A percentile compares a stretch with the other conserved stretches of the same genome.
phyloP scores from a whole-genome alignment of 1,140 invertebrate species.

The Octopus bimaculoides region DNA sequence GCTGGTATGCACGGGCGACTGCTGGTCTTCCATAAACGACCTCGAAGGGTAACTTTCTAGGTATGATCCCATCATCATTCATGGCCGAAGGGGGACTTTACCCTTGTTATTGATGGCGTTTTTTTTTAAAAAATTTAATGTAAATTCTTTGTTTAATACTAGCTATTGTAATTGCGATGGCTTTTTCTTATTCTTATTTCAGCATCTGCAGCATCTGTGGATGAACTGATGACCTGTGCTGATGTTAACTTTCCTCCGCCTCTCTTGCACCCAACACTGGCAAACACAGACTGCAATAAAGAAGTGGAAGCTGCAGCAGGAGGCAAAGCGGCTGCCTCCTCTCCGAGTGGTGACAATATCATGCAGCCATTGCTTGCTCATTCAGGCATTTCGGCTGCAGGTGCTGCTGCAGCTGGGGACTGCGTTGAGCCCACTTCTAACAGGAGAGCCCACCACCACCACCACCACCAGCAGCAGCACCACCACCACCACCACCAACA shows the following conservation, averaged over 20 bases:
- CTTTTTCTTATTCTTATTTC: background rate
- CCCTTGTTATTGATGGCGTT: no score
- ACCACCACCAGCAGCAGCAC: background rate
- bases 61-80: no score
- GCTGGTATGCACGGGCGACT: no score
- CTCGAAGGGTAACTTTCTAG: no score
- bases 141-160: no score
- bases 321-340: slow-evolving; percentile 9
- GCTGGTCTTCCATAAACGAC: no score
- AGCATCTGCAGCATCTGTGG: slow-evolving; percentile 25
- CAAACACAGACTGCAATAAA: background rate
- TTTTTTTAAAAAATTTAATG: no score
- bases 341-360: background rate
- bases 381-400: background rate
- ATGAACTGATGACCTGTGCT: slow-evolving; percentile 38
- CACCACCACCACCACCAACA: background rate
- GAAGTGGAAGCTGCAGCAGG: background rate
- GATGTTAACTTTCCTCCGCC: slow-evolving; percentile 24
- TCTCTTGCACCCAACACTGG: slow-evolving; percentile 12
- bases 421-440: background rate
- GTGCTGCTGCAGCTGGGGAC: slow-evolving; percentile 14
- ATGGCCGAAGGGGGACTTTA: no score
- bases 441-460: background rate
- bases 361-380: background rate
- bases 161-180: no score